These are phyloP conservation scores for Zoanthus gigantus DNA, from an alignment of 92 coral and sea anemone genomes.

Conservation along the genomic window DNA sequence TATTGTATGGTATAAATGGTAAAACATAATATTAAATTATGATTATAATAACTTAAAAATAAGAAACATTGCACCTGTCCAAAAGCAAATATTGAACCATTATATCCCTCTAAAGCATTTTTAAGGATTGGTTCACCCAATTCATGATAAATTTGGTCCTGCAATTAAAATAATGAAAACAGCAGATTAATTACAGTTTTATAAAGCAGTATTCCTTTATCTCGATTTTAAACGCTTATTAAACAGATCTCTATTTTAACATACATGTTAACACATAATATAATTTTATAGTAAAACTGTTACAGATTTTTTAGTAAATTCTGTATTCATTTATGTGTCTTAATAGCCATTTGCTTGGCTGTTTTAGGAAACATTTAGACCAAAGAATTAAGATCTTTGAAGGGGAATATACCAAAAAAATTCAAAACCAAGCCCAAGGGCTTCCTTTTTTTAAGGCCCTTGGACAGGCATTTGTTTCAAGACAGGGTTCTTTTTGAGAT, in stretches of 20 bases:
- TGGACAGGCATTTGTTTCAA: too few relatives aligned
- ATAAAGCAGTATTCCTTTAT: neutral
- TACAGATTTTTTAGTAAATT: neutral
- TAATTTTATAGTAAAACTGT: too few relatives aligned
- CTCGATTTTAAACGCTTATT: too few relatives aligned
- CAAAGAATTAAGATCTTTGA: neutral
- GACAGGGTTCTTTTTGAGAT: too few relatives aligned
- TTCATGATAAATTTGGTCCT: conserved; percentile 98
- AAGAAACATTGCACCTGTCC: conserved; percentile 81
- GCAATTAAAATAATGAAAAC: neutral
- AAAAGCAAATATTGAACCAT: conserved; percentile 87
- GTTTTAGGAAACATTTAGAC: neutral
- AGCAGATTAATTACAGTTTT: neutral
- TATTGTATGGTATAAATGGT: too few relatives aligned
- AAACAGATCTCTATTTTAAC: too few relatives aligned
- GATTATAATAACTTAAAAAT: neutral
- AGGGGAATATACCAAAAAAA: too few relatives aligned
- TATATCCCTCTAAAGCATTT: conserved; percentile 82
- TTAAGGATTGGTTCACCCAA: conserved; percentile 85
- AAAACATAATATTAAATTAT: neutral
- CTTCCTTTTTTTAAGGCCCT: too few relatives aligned
- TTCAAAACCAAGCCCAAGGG: too few relatives aligned
- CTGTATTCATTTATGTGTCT: neutral
- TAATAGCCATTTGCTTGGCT: too few relatives aligned
- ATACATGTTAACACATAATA: too few relatives aligned